Conservation (phyloP, 2,888 invertebrate species). For the Homarus gammarus region DNA sequence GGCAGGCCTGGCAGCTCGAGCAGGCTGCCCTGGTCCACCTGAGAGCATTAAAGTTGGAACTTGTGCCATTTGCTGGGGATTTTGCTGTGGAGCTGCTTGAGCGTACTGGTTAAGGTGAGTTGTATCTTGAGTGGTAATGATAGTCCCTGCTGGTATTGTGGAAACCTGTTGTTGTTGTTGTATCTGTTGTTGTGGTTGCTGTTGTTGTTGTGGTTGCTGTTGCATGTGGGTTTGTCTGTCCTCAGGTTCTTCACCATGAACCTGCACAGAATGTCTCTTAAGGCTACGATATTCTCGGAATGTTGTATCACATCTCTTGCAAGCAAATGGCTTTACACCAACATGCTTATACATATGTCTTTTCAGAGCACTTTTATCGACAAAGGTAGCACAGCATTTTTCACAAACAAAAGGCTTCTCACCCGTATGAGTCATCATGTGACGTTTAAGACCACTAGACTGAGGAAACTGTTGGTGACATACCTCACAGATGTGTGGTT, state of each 20-base stretch:
- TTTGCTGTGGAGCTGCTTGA: constrained; percentile 38
- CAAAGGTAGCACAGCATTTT: constrained; percentile 66
- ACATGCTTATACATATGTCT: constrained; percentile 71
- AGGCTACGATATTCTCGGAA: constrained; percentile 60
- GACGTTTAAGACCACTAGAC: constrained; percentile 46
- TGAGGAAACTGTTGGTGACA: constrained; percentile 59
- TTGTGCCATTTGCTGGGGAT: constrained; percentile 53
- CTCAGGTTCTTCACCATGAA: constrained; percentile 55
- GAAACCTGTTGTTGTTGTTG: constrained; percentile 33
- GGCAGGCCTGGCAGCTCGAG: constrained; percentile 67
- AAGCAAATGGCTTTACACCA: constrained; percentile 57
- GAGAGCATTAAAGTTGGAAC: constrained; percentile 69
- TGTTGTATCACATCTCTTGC: constrained; percentile 58
- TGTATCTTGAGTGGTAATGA: constrained; percentile 54
- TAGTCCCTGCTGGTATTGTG: constrained; percentile 34
- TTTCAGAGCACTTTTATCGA: constrained; percentile 63
- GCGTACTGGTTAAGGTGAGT: constrained; percentile 14
- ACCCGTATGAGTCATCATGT: constrained; percentile 66
- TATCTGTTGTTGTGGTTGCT: constrained; percentile 3
- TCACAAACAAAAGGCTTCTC: constrained; percentile 63
- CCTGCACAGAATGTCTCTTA: constrained; percentile 49
- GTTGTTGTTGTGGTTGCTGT: constrained; percentile 34
- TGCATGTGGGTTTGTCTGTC: constrained; percentile 16
- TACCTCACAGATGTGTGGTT: constrained; percentile 47
- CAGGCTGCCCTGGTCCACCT: constrained; percentile 66